These are phyloP conservation scores for Aptenodytes patagonicus DNA, from an alignment of 2,113 vertebrate genomes.

Conservation along the genomic window DNA sequence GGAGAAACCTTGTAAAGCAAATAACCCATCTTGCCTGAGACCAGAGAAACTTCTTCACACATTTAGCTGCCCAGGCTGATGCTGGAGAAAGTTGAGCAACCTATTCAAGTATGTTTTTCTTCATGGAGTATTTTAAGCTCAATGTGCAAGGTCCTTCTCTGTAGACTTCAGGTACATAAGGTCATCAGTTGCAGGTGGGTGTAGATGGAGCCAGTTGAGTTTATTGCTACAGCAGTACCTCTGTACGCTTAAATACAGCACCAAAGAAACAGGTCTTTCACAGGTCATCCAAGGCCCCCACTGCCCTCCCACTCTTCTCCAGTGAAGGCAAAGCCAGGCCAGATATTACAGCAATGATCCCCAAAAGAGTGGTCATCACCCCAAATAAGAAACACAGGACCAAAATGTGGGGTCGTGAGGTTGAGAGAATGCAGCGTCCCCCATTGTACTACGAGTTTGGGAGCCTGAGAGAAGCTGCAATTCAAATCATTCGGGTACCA, in stretches of 20 bases:
- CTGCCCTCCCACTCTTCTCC: neutral
- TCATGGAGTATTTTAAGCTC: neutral
- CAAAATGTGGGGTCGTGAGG: neutral
- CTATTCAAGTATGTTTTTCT: neutral
- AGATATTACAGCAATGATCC: neutral
- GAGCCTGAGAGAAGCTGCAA: neutral
- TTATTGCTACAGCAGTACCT: neutral
- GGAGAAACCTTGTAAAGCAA: neutral
- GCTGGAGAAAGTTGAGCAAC: neutral
- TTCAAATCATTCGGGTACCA: neutral
- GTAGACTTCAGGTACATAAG: neutral
- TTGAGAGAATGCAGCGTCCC: neutral
- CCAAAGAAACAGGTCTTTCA: neutral
- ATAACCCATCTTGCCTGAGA: neutral
- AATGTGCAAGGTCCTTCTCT: neutral
- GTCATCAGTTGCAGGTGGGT: accelerated
- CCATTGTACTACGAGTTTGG: neutral
- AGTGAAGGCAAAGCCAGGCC: neutral
- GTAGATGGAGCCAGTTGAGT: neutral
- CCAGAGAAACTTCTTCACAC: neutral
- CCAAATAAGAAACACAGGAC: neutral
- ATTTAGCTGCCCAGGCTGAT: neutral
- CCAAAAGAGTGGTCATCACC: neutral
- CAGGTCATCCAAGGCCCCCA: neutral
- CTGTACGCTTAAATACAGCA: neutral